phyloP scores from a whole-genome alignment of 2,888 invertebrate genomes.

The Cataglyphis rosenhaueri region DNA sequence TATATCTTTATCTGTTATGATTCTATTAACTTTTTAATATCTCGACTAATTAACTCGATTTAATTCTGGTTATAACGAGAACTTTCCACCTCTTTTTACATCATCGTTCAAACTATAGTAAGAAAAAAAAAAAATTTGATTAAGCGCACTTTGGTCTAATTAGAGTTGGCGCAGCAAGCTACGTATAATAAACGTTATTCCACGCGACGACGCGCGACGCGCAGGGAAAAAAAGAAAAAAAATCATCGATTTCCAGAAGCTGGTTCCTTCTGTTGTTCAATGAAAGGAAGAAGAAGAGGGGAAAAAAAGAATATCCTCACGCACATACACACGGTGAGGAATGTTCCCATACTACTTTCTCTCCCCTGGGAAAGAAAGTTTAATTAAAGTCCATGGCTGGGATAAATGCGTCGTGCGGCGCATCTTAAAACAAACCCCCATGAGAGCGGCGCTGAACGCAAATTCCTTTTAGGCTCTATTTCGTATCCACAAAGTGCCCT shows the following conservation, averaged over 20 bases:
- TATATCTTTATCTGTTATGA: not conserved
- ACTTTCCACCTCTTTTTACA: not conserved
- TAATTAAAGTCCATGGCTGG: slow-evolving; percentile 61
- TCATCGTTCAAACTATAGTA: not conserved
- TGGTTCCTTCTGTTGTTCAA: slow-evolving; percentile 16
- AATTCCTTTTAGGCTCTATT: slow-evolving; percentile 55
- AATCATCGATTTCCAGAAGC: slow-evolving; percentile 60
- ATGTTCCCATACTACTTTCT: slow-evolving; percentile 36
- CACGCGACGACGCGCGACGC: not conserved
- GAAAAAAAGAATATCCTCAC: slow-evolving; percentile 12
- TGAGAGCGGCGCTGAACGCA: slow-evolving; percentile 38
- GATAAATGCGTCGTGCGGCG: slow-evolving; percentile 45
- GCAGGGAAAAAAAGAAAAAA: slow-evolving; percentile 44
- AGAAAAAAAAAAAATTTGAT: slow-evolving; percentile 11
- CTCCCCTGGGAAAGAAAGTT: slow-evolving; percentile 56
- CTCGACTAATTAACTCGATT: not conserved
- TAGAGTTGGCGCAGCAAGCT: slow-evolving; percentile 15
- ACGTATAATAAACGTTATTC: slow-evolving; percentile 4
- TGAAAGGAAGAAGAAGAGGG: slow-evolving; percentile 6
- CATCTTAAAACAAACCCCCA: slow-evolving; percentile 43
- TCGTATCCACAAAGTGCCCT: slow-evolving; percentile 16
- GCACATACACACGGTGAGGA: not conserved
- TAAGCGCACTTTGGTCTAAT: slow-evolving; percentile 10
- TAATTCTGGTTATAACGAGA: not conserved
- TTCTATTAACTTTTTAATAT: slow-evolving; percentile 8